Base-by-base conservation (phyloP, 2,888 invertebrate species). In the Eilema caniola region DNA sequence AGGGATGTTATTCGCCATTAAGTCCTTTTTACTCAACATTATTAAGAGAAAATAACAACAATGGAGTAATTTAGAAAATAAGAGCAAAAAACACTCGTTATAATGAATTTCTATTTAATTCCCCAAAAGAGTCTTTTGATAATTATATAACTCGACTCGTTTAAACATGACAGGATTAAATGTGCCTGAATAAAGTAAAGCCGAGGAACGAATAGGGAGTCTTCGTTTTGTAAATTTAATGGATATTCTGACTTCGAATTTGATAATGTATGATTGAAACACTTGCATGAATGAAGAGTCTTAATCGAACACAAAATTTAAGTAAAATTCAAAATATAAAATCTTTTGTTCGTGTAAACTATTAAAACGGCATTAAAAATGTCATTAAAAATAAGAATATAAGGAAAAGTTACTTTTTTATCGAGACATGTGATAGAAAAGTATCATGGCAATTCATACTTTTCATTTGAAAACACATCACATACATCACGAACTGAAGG, bases 141-240 rank as follows among this genome's bases (percentile, higher is more conserved):
- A 14, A 79, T 77, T 81, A 81, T 80, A 82, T 83, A 77, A 78
- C 80, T 81, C 72, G 75, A 72, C 75, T 75, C 75, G 67, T 76
- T 79, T 72, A 79, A 77, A 77, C 67, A 68, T 70, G 73, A 74
- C 71, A 64, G 66, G 68, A 79, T 77, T 74, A 82, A 83, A 81
- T 68, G 67, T 57, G 70, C 65, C 62, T 77, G 77, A 74, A 78
- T 82, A 72, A 80, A 83, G 83, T 83, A 79, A 83, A 78, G 71
- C 76, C 20, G 53, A 76, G 69, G 73, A 23, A 64, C 68, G 56
- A 66, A 33, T 82, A 74, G 56, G 16, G 74, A 65, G 37, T 67
- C 78, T 59, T 71, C 16, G n/a, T 12, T 14, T 57, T 31, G 3
- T 10, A 41, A 2, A 3, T 31, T 60, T 25, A 20, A 11, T 0